These are phyloP conservation scores for Tetranychus piercei DNA, from an alignment of 2,888 invertebrate genomes.

Conservation along the genomic window DNA sequence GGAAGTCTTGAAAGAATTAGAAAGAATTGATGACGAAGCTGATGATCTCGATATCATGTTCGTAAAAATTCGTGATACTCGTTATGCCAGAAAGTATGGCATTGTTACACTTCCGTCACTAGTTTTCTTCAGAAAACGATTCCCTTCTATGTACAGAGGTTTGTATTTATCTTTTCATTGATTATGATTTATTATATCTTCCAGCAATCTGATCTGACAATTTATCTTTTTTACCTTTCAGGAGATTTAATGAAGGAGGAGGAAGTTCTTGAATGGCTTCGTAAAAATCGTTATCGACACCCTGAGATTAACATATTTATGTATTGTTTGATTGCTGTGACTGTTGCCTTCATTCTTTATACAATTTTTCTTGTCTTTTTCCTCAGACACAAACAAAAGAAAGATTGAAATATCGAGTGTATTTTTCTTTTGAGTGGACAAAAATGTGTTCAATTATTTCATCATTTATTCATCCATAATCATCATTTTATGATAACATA, in stretches of 20 bases:
- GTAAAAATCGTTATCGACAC: slow-evolving; percentile 77
- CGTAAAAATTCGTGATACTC: slow-evolving; percentile 75
- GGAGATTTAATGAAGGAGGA: slow-evolving; percentile 46
- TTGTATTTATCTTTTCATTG: slow-evolving; percentile 22
- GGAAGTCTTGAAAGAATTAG: slow-evolving; percentile 62
- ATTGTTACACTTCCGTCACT: slow-evolving; percentile 74
- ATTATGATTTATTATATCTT: not conserved
- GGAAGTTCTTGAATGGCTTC: slow-evolving; percentile 74
- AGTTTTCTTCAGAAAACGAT: slow-evolving; percentile 72
- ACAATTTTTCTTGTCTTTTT: slow-evolving; percentile 76
- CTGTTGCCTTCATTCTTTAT: slow-evolving; percentile 66
- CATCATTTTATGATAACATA: too few relatives aligned
- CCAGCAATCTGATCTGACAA: not conserved
- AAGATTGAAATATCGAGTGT: slow-evolving; percentile 6
- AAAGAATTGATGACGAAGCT: slow-evolving; percentile 83
- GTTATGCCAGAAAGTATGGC: slow-evolving; percentile 82
- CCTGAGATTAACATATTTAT: slow-evolving; percentile 82
- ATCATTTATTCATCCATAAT: too few relatives aligned
- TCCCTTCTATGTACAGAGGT: slow-evolving; percentile 82
- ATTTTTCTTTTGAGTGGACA: too few relatives aligned
- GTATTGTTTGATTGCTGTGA: slow-evolving; percentile 71
- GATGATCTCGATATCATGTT: slow-evolving; percentile 83
- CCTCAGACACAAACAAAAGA: slow-evolving; percentile 41
- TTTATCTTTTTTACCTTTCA: not conserved
- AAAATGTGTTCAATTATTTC: too few relatives aligned